Evolutionary conservation across 2,888 invertebrate genomes (phyloP), one percentile per base, ranked within the genome.

Genomic region (Limenitis camilla): DNA sequence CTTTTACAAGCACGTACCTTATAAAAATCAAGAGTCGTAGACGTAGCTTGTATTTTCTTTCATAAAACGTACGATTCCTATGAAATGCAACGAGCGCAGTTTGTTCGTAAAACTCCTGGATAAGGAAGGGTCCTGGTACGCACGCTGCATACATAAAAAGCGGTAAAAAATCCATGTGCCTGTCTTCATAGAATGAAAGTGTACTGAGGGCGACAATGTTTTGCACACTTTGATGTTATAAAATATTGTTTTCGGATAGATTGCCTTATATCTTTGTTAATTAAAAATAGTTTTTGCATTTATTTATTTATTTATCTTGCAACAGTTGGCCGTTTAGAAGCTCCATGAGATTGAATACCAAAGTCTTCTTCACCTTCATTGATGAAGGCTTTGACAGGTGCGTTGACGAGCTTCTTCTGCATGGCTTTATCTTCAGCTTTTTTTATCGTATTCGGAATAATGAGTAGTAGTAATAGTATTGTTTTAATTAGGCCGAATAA

Each of bases 61-160:
- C 48, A 58, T 55, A 48, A 56, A 58, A 39, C 52, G 49, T 53
- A 53, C 55, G 50, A 59, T 58, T 52, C 68, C 61, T 68, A 74
- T 71, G 77, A 78, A 78, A 81, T 78, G 80, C 79, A 78, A 66
- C 70, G 58, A 68, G 66, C 72, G 69, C 73, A 72, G 68, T 71
- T 65, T 70, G 72, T 71, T 66, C 61, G 66, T 61, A 64, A 66
- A 74, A 72, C 69, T 69, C 56, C 57, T 62, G 71, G 66, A 75
- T 73, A 68, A 72, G 61, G 63, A 62, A 66, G 72, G 68, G 64
- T 61, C 62, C 58, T 53, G 47, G 44, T 47, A 75, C 84, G 81
- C 71, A 78, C 59, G 60, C 68, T 68, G 84, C 72, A 82, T 84
- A 72, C 67, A 19, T 19, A 19, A 19, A 19, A 19, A 19, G 19